Base-by-base conservation (phyloP, 2,888 invertebrate genomes). In the Parnassius glacialis region DNA sequence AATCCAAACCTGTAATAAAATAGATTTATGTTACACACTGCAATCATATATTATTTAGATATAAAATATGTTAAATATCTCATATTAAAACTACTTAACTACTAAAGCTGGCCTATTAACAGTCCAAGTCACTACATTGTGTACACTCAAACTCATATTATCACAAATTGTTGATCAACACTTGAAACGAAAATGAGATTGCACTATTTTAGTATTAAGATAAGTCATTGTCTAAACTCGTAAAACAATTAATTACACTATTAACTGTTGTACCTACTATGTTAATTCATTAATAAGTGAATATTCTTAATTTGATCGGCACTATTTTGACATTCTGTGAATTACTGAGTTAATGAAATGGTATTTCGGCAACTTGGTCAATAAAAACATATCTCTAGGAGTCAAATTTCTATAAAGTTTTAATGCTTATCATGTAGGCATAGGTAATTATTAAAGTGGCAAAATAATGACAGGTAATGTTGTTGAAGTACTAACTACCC, bases 1-100 rank as follows among this genome's bases (percentile, higher is more conserved):
- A 95, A 85, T 95, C 95, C 89, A 95, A 92, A 88, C 95, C 95
- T 95, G 89, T 73, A 92, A 84, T 50, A 67, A 70, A 68, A 64
- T 45, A 12, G 7, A 45, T 45, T 45, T 10, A 11, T 34, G 20
- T 34, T 34, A 64, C 63, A 61, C 65, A 43, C 55, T 58, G 56
- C 70, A 57, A 70, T 60, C 53, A 63, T 57, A 9, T n/a, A 47
- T 53, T 2, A 12, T 44, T 12, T 44, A 12, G 25, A 45, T 53
- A 9, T 41, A 34, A 7, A 34, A 34, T 34, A 34, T 34, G 34
- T 34, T 34, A 34, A 34, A 34, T 34, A 34, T 34, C 34, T 34
- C 34, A 5, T 25, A 25, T 25, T 34, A 34, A 34, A 34, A 34
- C 34, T 45, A 45, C n/a, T 45, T 45, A 12, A 45, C 12, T 45